Conservation (phyloP, 1,140 invertebrate species). For the Macrostomum lignano region DNA sequence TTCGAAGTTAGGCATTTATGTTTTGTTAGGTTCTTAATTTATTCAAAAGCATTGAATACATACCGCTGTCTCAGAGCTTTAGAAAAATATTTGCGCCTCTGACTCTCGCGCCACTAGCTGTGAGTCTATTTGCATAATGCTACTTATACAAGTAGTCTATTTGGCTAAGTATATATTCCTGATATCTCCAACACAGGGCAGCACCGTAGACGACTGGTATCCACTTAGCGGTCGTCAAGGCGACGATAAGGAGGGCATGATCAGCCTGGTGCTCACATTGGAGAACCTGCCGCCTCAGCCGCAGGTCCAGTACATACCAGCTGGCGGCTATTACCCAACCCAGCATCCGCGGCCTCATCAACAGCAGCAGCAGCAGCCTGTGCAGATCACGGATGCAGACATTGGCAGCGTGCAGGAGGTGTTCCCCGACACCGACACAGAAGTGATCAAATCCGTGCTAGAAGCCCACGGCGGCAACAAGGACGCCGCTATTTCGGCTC, state of each 20-base stretch:
- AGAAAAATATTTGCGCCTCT: too few species aligned
- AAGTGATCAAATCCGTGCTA: conserved; percentile 60
- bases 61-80: too few species aligned
- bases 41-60: too few species aligned
- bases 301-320: neutral
- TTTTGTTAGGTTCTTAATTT: too few species aligned
- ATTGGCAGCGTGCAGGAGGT: conserved; percentile 63
- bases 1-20: too few species aligned
- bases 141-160: too few species aligned
- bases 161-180: too few species aligned
- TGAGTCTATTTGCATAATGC: too few species aligned
- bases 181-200: too few species aligned
- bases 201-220: conserved; percentile 75
- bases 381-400: conserved; percentile 36
- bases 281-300: neutral
- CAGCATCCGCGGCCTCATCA: conserved; percentile 9
- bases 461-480: conserved; percentile 64
- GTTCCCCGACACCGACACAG: conserved; percentile 72
- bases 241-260: conserved; percentile 56
- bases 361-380: conserved; percentile 7
- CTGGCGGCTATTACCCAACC: conserved; percentile 1
- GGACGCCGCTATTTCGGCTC: conserved; percentile 55
- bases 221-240: conserved; percentile 63
- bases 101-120: too few species aligned
- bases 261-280: conserved; percentile 33